phyloP scores from a whole-genome alignment of 2,113 vertebrate genomes.

The Recurvirostra avosetta region DNA sequence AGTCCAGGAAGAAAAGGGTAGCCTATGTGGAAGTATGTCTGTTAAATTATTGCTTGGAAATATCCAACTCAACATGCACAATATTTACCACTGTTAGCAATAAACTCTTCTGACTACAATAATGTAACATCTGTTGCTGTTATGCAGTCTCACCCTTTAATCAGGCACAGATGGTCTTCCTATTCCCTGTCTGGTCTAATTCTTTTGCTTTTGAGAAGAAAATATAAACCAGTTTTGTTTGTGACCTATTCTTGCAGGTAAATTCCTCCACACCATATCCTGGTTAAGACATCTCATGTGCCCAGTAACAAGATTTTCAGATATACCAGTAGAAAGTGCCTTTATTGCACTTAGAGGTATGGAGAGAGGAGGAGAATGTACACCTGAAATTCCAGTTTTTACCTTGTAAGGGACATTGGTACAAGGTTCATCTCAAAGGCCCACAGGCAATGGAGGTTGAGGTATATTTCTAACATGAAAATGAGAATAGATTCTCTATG shows the following conservation, averaged over 20 bases:
- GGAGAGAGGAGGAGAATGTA: neutral
- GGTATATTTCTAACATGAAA: neutral
- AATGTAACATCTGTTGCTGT: conserved; percentile 43
- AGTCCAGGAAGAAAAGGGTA: neutral
- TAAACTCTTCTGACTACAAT: conserved; percentile 34
- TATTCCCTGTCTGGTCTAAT: neutral
- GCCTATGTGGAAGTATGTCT: neutral
- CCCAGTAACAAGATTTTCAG: neutral
- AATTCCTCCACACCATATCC: neutral
- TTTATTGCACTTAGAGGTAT: neutral
- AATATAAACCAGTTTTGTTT: neutral
- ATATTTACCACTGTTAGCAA: conserved; percentile 33
- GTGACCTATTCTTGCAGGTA: neutral
- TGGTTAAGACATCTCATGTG: neutral
- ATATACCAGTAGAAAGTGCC: neutral
- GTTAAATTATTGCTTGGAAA: conserved; percentile 17
- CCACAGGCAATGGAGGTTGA: neutral
- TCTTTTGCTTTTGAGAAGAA: conserved; percentile 17
- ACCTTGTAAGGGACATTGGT: neutral
- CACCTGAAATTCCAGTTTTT: neutral
- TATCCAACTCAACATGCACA: neutral
- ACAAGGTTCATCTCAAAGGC: neutral
- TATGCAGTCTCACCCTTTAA: conserved; percentile 38
- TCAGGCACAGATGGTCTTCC: conserved; percentile 36
- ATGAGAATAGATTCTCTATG: neutral